phyloP scores from a whole-genome alignment of 2,888 invertebrate species.

The Tribolium freemani region DNA sequence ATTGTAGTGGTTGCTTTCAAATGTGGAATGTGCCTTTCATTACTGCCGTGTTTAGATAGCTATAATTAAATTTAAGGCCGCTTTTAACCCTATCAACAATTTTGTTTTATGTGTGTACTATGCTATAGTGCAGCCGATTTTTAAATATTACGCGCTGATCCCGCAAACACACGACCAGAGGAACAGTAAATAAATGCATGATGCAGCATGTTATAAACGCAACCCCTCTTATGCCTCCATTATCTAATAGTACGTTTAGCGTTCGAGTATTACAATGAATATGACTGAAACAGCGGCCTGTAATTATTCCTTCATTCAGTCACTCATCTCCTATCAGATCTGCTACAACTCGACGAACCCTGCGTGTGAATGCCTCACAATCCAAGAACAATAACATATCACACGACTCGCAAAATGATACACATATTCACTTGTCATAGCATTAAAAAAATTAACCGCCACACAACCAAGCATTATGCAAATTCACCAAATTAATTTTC shows the following conservation, averaged over 20 bases:
- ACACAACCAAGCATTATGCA: neutral
- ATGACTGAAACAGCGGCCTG: slow-evolving; percentile 63
- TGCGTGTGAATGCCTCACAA: slow-evolving; percentile 49
- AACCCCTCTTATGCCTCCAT: slow-evolving; percentile 56
- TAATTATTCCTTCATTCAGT: slow-evolving; percentile 66
- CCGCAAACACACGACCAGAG: neutral
- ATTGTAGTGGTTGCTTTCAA: slow-evolving; percentile 54
- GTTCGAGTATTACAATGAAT: slow-evolving; percentile 60
- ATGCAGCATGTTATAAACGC: slow-evolving; percentile 55
- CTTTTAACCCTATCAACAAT: slow-evolving; percentile 42
- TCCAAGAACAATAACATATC: slow-evolving; percentile 38
- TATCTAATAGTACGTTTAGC: slow-evolving; percentile 58
- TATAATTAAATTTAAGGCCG: slow-evolving; percentile 52
- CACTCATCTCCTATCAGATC: slow-evolving; percentile 60
- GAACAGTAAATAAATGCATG: slow-evolving; percentile 48
- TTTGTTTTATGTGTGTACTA: slow-evolving; percentile 29
- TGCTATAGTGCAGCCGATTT: neutral
- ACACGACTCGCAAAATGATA: slow-evolving; percentile 39
- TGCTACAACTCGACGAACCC: slow-evolving; percentile 47
- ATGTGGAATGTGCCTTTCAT: slow-evolving; percentile 46
- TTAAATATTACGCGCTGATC: neutral
- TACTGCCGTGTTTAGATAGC: slow-evolving; percentile 48
- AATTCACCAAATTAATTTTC: slow-evolving; percentile 16
- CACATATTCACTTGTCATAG: slow-evolving; percentile 30
- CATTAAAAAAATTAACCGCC: neutral